phyloP scores from a whole-genome alignment of 30 jellyfish, hydroid and myxozoan genomes.

The Aurelia sp. region DNA sequence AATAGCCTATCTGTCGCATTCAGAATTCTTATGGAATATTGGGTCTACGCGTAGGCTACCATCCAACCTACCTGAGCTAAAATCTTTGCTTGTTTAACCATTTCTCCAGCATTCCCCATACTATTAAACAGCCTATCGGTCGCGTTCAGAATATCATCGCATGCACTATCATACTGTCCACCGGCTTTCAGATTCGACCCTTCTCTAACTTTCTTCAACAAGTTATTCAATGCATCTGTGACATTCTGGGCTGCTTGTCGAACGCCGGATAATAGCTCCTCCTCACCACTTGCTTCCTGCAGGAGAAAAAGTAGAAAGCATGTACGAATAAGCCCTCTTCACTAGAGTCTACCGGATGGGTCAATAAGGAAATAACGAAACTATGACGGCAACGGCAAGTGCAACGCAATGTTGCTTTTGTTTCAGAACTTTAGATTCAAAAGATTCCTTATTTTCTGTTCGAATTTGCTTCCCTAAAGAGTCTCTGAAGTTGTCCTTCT shows the following conservation, averaged over 20 bases:
- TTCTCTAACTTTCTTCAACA: slow-evolving; percentile 87
- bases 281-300: slow-evolving; percentile 89
- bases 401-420: too few species aligned
- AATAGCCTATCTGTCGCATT: slow-evolving; percentile 95
- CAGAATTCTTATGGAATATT: slow-evolving; percentile 35
- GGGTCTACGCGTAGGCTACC: too few species aligned
- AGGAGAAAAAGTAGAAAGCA: too few species aligned
- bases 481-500: too few species aligned
- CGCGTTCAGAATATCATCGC: slow-evolving; percentile 96
- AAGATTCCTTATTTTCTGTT: too few species aligned
- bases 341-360: too few species aligned
- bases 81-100: slow-evolving; percentile 97
- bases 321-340: too few species aligned
- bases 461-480: too few species aligned
- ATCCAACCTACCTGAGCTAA: slow-evolving; percentile 84
- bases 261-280: slow-evolving; percentile 61
- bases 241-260: slow-evolving; percentile 92
- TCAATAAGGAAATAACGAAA: too few species aligned
- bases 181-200: slow-evolving; percentile 83
- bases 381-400: too few species aligned
- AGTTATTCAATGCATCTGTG: slow-evolving; percentile 93
- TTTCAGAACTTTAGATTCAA: too few species aligned
- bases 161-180: slow-evolving; percentile 94
- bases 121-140: slow-evolving; percentile 94
- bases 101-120: slow-evolving; percentile 98